phyloP scores from a whole-genome alignment of 1,140 invertebrate species.

The Monochamus saltuarius region DNA sequence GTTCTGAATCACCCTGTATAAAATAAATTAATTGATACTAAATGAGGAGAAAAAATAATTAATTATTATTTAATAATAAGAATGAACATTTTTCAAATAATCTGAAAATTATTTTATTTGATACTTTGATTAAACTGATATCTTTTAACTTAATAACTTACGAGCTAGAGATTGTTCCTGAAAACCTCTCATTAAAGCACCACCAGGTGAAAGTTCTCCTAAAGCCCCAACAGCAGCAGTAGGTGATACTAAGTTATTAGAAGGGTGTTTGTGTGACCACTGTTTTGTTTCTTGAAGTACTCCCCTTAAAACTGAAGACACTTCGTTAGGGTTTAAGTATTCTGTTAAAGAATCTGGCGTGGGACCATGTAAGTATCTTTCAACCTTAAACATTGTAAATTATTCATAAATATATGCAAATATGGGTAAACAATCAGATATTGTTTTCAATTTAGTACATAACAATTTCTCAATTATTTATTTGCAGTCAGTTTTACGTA shows the following conservation, averaged over 20 bases:
- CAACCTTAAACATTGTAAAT: constrained; percentile 53
- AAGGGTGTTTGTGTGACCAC: constrained; percentile 42
- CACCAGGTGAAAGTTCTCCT: constrained; percentile 90
- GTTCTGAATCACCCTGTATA: no score
- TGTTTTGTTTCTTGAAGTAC: constrained; percentile 46
- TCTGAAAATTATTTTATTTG: no score
- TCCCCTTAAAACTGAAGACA: constrained; percentile 37
- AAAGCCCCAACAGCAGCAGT: constrained; percentile 77
- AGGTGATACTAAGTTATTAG: constrained; percentile 55
- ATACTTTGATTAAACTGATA: no score
- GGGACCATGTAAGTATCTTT: constrained; percentile 85
- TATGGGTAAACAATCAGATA: background rate
- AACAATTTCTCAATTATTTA: no score
- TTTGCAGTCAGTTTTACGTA: no score
- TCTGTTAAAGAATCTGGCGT: constrained; percentile 56
- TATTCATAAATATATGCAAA: background rate
- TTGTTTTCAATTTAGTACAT: no score
- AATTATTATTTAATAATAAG: no score
- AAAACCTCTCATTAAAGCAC: constrained; percentile 85
- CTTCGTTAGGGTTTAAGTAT: constrained; percentile 44
- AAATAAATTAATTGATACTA: no score
- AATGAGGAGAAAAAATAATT: no score
- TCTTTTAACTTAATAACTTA: no score
- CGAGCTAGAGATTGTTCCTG: constrained; percentile 75
- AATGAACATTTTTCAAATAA: no score